Conservation (phyloP, 2,888 invertebrate species). For the Tridacna gigas region DNA sequence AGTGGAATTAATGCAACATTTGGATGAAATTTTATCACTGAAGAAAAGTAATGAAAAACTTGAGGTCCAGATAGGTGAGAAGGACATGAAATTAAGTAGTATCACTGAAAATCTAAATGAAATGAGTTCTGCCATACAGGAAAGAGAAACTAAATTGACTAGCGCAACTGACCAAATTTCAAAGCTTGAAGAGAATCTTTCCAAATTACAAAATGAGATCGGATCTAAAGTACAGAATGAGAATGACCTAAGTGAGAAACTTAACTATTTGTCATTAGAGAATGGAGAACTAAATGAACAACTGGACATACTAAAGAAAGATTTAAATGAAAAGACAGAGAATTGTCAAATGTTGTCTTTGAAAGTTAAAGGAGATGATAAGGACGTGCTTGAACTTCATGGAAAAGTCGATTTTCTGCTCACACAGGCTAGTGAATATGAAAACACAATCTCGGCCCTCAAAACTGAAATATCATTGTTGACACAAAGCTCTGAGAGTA, state of each 20-base stretch:
- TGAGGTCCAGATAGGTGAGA: constrained; percentile 29
- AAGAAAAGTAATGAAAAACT: constrained; percentile 38
- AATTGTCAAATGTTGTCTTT: not conserved
- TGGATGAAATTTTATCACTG: constrained; percentile 44
- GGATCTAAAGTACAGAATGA: constrained; percentile 19
- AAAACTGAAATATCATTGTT: constrained; percentile 8
- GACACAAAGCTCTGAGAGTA: not conserved
- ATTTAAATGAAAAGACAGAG: constrained; percentile 7
- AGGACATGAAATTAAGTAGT: constrained; percentile 42
- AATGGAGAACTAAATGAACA: constrained; percentile 28
- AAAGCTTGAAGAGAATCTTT: constrained; percentile 30
- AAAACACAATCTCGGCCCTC: constrained; percentile 3
- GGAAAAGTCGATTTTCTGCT: constrained; percentile 9
- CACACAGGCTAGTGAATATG: not conserved
- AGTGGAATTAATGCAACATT: constrained; percentile 44
- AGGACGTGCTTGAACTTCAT: constrained; percentile 29
- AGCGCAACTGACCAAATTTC: constrained; percentile 9
- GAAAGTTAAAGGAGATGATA: constrained; percentile 19
- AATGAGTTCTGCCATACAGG: constrained; percentile 23
- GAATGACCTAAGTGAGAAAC: not conserved
- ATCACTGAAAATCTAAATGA: constrained; percentile 38
- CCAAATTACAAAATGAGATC: constrained; percentile 17
- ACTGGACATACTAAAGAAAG: constrained; percentile 29
- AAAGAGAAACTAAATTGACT: constrained; percentile 32
- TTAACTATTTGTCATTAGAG: constrained; percentile 17